phyloP scores from a whole-genome alignment of 2,888 invertebrate genomes.

The Trichopoda pennipes region DNA sequence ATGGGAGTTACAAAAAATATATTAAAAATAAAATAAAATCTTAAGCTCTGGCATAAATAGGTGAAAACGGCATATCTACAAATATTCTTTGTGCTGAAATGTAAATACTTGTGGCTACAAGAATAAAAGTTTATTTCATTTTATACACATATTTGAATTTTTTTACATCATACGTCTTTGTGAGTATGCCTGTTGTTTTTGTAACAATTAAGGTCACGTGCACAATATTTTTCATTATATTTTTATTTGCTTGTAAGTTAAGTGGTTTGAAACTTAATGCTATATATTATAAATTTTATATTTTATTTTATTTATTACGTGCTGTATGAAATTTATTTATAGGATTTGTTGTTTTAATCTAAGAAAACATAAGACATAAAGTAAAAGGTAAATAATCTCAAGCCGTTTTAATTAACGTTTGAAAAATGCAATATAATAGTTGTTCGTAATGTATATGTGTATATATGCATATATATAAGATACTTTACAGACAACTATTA shows the following conservation, averaged over 20 bases:
- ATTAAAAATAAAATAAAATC: neutral
- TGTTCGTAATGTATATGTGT: no score
- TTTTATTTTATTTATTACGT: constrained; percentile 43
- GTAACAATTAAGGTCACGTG: constrained; percentile 58
- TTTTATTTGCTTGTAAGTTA: constrained; percentile 34
- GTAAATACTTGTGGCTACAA: constrained; percentile 43
- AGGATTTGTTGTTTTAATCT: neutral
- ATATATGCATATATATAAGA: no score
- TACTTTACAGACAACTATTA: no score
- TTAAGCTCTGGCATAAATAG: neutral
- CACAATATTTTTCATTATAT: constrained; percentile 39
- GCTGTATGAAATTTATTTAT: constrained; percentile 13
- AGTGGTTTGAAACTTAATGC: constrained; percentile 41
- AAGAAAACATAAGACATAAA: neutral
- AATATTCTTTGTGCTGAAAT: constrained; percentile 37
- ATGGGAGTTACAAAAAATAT: constrained; percentile 34
- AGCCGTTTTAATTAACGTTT: no score
- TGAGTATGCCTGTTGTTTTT: constrained; percentile 18
- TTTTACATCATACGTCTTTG: neutral
- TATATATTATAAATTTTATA: constrained; percentile 31
- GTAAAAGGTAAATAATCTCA: neutral
- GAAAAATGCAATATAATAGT: no score
- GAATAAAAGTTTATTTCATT: constrained; percentile 24
- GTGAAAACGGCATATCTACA: constrained; percentile 27
- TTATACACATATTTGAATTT: neutral